phyloP scores from a whole-genome alignment of 37 sponge, comb jelly and placozoan genomes.

The Haliclona indistincta region DNA sequence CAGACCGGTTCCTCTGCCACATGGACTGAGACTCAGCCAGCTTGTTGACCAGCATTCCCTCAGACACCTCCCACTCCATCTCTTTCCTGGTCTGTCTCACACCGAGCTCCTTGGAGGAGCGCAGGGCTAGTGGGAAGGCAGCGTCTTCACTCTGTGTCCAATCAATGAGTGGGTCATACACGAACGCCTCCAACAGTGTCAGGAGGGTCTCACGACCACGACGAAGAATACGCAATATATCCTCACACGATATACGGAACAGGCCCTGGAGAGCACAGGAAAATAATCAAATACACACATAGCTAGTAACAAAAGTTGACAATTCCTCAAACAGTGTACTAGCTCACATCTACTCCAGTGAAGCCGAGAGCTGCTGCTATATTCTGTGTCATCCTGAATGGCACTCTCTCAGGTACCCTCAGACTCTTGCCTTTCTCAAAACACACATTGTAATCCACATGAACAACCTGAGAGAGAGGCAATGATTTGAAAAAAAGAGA shows the following conservation, averaged over 20 bases:
- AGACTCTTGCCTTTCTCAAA: conserved; percentile 97
- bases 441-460: conserved; percentile 99
- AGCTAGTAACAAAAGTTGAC: too few relatives aligned
- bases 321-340: too few relatives aligned
- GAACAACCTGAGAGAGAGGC: conserved; percentile 64
- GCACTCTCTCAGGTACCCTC: conserved; percentile 97
- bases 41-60: conserved; percentile 66
- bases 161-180: conserved; percentile 95
- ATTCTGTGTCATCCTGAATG: conserved; percentile 97
- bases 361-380: conserved; percentile 90
- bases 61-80: conserved; percentile 82
- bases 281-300: too few relatives aligned
- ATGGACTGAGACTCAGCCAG: conserved; percentile 66
- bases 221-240: conserved; percentile 80
- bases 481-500: too few relatives aligned
- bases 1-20: conserved; percentile 78
- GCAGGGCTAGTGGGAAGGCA: conserved; percentile 74
- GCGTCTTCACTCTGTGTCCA: conserved; percentile 98
- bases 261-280: too few relatives aligned
- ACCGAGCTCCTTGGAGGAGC: conserved; percentile 41
- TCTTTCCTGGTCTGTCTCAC: conserved; percentile 70
- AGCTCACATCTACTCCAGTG: conserved; percentile 88
- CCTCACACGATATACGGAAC: conserved; percentile 94
- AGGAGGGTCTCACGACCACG: conserved; percentile 89
- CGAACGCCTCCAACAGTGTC: conserved; percentile 94